A percentile compares a stretch with the other conserved stretches of the same genome.
These are phyloP conservation scores for Lymantria dispar DNA, from an alignment of 2,888 invertebrate species.

Conservation along the genomic window DNA sequence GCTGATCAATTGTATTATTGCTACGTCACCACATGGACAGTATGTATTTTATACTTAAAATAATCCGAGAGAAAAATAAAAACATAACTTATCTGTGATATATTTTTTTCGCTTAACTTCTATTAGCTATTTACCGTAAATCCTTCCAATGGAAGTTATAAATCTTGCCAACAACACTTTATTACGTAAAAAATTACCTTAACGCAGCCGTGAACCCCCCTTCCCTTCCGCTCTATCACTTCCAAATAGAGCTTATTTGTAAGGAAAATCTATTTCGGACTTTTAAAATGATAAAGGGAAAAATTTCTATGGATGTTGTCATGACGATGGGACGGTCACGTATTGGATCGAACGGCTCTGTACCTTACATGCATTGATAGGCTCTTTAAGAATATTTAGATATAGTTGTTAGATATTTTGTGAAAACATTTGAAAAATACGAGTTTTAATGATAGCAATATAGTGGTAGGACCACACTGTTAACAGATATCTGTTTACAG, in stretches of 20 bases:
- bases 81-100: background rate
- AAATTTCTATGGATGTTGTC: slow-evolving; percentile 12
- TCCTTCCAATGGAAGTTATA: background rate
- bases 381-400: background rate
- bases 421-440: too few relatives aligned
- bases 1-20: too few relatives aligned
- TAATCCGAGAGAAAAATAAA: background rate
- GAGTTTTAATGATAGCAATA: too few relatives aligned
- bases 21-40: too few relatives aligned
- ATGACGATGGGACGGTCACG: slow-evolving; percentile 22
- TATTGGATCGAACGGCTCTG: slow-evolving; percentile 6
- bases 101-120: background rate
- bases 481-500: too few relatives aligned
- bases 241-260: slow-evolving; percentile 13
- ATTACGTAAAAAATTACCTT: background rate
- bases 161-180: background rate
- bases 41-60: too few relatives aligned
- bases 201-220: background rate
- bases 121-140: background rate
- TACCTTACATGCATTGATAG: slow-evolving; percentile 3
- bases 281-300: slow-evolving; percentile 15
- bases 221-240: slow-evolving; percentile 1
- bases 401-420: too few relatives aligned
- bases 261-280: slow-evolving; percentile 20
- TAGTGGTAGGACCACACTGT: too few relatives aligned